Base-by-base conservation (phyloP, 1,140 invertebrate genomes). In the Meloidogyne exigua region DNA sequence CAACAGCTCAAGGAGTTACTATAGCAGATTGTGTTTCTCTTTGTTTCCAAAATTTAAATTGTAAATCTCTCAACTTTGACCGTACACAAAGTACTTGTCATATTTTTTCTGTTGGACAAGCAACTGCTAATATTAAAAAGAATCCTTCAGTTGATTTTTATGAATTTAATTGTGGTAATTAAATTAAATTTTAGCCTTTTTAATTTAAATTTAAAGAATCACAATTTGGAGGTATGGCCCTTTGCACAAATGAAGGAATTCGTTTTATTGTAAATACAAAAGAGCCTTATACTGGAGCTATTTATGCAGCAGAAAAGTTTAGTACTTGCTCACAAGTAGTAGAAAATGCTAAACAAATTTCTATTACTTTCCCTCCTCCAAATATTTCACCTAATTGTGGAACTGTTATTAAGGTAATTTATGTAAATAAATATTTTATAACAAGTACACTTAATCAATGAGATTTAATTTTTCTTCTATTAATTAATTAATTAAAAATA, bases 241-340 rank as follows among this genome's bases (percentile, higher is more conserved):
- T 87, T 4, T 87, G 85, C 74, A 87, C 85, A 70, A 87, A 88
- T 69, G 85, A 87, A 76, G 85, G 85, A 65, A 87, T 87, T 71
- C 81, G 85, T 7, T 87, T 87, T 77, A 87, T 87, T 74, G 85
- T 87, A 44, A 87, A 87, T 85, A 87, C 85, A 77, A 87, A 87
- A 68, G 85, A 87, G 67, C 85, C 85, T 13, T 87, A 87, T 77
- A 87, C 85, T 42, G 85, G 85, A 72, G 85, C 85, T 72, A 87
- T 87, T 66, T 87, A 87, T 72, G 85, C 85, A 23, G 86, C 84
- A 49, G 86, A 87, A 64, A 82, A 84, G 70, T 87, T 88, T 79
- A 79, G 80, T 68, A 87, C 85, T 21, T 87, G 82, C 32, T 82
- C 77, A 42, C 81, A 88, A 67, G 85, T 87, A 13, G 85, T 87